These are phyloP conservation scores for Vannuccia rotundouncinata DNA, from an alignment of 2,888 invertebrate genomes.

Conservation along the genomic window DNA sequence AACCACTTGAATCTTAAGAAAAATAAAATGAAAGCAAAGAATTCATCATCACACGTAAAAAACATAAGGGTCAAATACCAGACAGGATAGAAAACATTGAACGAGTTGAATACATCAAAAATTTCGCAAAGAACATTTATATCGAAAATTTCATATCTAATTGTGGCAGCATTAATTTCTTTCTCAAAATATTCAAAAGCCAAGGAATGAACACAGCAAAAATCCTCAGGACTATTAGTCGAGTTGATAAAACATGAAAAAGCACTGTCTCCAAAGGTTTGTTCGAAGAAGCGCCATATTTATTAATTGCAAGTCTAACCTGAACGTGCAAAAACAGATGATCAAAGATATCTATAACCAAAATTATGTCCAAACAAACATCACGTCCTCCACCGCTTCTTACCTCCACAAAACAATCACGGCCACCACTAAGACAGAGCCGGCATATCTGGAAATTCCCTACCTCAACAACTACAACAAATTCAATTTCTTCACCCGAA, in stretches of 20 bases:
- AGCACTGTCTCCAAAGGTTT: background rate
- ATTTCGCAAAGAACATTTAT: background rate
- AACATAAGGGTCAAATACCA: background rate
- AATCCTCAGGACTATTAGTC: background rate
- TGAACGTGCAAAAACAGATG: background rate
- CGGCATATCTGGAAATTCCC: background rate
- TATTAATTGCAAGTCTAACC: background rate
- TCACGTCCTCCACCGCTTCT: background rate
- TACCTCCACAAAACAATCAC: background rate
- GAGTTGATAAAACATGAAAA: background rate
- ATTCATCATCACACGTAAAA: background rate
- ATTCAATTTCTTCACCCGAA: background rate
- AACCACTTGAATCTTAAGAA: background rate
- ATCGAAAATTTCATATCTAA: background rate
- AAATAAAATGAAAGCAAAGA: slow-evolving; percentile 8
- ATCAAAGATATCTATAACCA: background rate
- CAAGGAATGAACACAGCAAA: background rate
- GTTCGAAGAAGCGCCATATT: background rate
- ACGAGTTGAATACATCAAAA: background rate
- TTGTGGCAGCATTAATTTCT: background rate
- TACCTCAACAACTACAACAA: background rate
- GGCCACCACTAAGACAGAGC: background rate
- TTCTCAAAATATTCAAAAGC: background rate
- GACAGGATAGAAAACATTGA: background rate
- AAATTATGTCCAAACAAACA: background rate